These are phyloP conservation scores for Criorhina ranunculi DNA, from an alignment of 2,888 invertebrate genomes.

Conservation along the genomic window DNA sequence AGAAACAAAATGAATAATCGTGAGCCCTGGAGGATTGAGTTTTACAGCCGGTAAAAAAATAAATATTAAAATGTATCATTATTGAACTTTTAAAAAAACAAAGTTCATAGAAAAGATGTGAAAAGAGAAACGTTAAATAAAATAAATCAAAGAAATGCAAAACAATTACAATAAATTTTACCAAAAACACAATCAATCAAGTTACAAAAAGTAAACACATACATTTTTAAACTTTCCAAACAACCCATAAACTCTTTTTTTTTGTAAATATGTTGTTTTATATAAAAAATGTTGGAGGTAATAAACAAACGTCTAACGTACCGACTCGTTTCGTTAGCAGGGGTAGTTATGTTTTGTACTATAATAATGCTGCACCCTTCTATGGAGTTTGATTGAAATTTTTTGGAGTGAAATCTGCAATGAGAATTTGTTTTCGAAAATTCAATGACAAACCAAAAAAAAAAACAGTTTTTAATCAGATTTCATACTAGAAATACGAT, in stretches of 20 bases:
- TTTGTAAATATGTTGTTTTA: constrained; percentile 11
- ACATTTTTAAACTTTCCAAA: constrained; percentile 1
- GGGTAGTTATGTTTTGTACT: constrained; percentile 78
- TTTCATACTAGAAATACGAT: constrained; percentile 58
- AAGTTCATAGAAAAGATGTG: neutral
- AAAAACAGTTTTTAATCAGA: constrained; percentile 35
- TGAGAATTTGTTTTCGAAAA: constrained; percentile 71
- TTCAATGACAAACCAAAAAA: constrained; percentile 62
- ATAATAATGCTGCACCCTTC: constrained; percentile 75
- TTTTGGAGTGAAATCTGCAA: constrained; percentile 78
- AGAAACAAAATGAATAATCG: too few species aligned
- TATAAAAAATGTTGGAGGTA: constrained; percentile 21
- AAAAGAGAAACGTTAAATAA: neutral
- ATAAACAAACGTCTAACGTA: constrained; percentile 77
- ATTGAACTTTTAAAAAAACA: neutral
- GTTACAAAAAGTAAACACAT: neutral
- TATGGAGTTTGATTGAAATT: constrained; percentile 76
- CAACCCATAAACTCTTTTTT: neutral
- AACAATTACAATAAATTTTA: neutral
- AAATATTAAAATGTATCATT: too few species aligned
- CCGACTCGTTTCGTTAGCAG: constrained; percentile 79
- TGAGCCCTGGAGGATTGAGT: too few species aligned
- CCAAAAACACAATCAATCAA: neutral
- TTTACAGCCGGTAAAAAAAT: too few species aligned
- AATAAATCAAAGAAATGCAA: neutral